Evolutionary conservation across 2,113 vertebrate genomes (phyloP).

Genomic region (Atherinomorus stipes): DNA sequence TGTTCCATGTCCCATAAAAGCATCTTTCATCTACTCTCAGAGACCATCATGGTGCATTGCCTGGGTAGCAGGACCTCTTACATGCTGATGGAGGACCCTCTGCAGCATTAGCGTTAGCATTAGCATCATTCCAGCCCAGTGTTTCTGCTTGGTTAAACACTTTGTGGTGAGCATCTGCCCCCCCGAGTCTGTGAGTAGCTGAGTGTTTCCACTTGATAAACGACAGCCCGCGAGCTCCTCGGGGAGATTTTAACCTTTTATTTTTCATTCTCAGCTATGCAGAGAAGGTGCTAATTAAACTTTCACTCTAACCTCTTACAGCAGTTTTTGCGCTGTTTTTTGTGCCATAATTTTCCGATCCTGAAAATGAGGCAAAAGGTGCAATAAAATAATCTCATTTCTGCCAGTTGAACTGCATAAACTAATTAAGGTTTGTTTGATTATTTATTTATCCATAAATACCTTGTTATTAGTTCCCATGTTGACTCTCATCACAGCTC

Average conservation of each 20-base stretch:
- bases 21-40: no score
- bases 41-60: no score
- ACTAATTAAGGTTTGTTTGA: slow-evolving; percentile 25
- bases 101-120: no score
- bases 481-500: slow-evolving; percentile 29
- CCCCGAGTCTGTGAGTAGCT: slow-evolving; percentile 19
- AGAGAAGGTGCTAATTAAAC: slow-evolving; percentile 46
- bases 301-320: background rate
- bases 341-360: slow-evolving; percentile 9
- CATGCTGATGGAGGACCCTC: no score
- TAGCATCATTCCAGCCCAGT: slow-evolving; percentile 41
- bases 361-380: background rate
- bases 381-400: slow-evolving; percentile 7
- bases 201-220: slow-evolving; percentile 60
- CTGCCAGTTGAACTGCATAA: slow-evolving; percentile 6
- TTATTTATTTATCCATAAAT: background rate
- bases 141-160: slow-evolving; percentile 30
- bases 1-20: no score
- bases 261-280: slow-evolving; percentile 25
- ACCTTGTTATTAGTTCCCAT: slow-evolving; percentile 33
- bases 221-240: slow-evolving; percentile 18
- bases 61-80: no score
- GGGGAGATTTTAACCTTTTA: slow-evolving; percentile 35
- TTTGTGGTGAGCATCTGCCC: no score
- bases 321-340: slow-evolving; percentile 7